A percentile compares a stretch with the other conserved stretches of the same genome.
phyloP scores from a whole-genome alignment of 2,888 invertebrate genomes.

The Phengaris arion region DNA sequence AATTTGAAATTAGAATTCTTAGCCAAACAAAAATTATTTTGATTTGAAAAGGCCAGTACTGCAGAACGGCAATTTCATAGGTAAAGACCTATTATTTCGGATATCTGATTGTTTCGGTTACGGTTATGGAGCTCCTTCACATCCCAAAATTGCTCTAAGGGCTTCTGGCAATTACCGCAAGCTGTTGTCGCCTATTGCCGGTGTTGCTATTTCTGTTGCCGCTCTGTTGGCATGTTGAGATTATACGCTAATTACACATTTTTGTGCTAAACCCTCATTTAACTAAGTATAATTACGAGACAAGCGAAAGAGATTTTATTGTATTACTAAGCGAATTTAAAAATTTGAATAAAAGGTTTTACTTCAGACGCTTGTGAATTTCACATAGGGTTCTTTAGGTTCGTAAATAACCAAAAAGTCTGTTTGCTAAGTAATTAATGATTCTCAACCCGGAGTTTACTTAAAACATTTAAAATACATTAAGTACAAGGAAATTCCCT shows the following conservation, averaged over 20 bases:
- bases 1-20: too few species aligned
- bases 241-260: background rate
- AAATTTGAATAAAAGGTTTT: background rate
- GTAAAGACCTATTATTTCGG: too few species aligned
- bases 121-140: too few species aligned
- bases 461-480: conserved; percentile 9
- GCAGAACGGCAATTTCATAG: too few species aligned
- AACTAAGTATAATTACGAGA: too few species aligned
- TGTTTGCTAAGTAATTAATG: conserved; percentile 6
- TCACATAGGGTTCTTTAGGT: background rate
- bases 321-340: too few species aligned
- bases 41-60: too few species aligned
- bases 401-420: background rate
- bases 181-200: background rate
- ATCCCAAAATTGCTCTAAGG: background rate
- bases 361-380: background rate
- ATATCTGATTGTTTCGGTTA: too few species aligned
- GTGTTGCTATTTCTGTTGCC: background rate
- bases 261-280: background rate
- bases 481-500: background rate
- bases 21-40: too few species aligned
- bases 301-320: too few species aligned
- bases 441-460: background rate
- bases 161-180: background rate
- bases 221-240: background rate